These are phyloP conservation scores for Myotis brandtii DNA, from an alignment of 2,113 vertebrate species.

Conservation along the genomic window DNA sequence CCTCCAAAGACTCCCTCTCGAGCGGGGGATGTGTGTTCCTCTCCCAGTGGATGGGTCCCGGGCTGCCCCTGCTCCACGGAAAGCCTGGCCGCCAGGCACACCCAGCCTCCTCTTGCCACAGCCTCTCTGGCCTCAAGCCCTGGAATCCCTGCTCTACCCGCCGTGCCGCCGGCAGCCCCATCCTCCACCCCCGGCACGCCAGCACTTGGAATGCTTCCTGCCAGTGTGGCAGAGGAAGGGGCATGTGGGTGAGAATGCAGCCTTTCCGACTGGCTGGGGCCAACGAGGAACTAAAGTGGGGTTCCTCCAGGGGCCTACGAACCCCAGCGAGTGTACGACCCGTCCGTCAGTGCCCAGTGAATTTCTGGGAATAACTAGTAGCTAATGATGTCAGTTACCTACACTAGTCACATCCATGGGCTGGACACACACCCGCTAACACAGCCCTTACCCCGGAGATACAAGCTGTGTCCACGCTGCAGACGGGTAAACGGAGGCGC, in stretches of 20 bases:
- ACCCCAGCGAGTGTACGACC: not conserved
- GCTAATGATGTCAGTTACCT: not conserved
- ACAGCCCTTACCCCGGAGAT: not conserved
- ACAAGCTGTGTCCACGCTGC: not conserved
- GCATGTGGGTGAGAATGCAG: not conserved
- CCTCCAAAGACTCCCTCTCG: not conserved
- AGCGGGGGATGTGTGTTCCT: fast-evolving
- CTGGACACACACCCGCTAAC: not conserved
- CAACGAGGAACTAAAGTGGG: not conserved
- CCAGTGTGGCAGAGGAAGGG: no score
- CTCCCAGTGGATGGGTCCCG: fast-evolving
- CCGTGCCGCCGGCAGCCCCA: not conserved
- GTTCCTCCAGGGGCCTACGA: not conserved
- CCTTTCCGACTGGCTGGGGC: not conserved
- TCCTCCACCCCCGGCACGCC: fast-evolving
- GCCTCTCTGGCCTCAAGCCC: not conserved
- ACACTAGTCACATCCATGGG: not conserved
- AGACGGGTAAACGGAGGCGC: not conserved
- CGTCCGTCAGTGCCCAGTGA: not conserved
- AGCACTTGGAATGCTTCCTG: not conserved
- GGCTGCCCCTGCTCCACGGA: not conserved
- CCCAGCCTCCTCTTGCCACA: not conserved
- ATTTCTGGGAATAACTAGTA: not conserved
- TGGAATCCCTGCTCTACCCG: no score
- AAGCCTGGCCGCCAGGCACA: not conserved